Conservation (phyloP, 2,113 vertebrate genomes). For the Oriolus oriolus region DNA sequence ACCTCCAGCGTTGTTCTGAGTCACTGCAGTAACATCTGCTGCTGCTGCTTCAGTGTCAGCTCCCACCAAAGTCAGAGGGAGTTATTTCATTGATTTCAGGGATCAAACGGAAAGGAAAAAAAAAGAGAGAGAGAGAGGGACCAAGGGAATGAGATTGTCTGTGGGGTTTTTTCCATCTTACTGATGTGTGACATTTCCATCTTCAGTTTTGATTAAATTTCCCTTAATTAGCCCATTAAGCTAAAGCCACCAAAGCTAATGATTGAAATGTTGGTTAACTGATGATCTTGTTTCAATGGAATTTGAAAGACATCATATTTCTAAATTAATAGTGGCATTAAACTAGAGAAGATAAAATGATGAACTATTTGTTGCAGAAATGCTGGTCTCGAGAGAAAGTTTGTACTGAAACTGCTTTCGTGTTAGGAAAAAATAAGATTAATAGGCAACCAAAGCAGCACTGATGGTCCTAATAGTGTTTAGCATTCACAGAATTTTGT, state of each 20-base stretch:
- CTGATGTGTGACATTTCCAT: conserved; percentile 44
- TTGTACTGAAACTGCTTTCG: not conserved
- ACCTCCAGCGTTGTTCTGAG: not conserved
- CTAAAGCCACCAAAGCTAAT: conserved; percentile 45
- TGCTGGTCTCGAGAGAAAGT: conserved; percentile 3
- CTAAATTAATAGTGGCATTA: conserved; percentile 48
- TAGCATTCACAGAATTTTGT: not conserved
- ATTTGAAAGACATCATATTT: conserved; percentile 43
- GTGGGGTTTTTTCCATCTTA: not conserved
- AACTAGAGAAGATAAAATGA: conserved; percentile 19
- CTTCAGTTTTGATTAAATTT: conserved; percentile 57
- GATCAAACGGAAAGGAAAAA: not conserved
- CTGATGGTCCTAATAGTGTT: not conserved
- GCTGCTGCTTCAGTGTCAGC: not conserved
- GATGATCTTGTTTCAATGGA: conserved; percentile 41
- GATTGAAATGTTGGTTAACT: conserved; percentile 43
- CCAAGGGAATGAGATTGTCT: not conserved
- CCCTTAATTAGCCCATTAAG: conserved; percentile 51
- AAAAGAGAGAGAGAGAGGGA: not conserved
- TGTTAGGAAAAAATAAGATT: not conserved
- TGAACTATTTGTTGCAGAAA: conserved; percentile 29
- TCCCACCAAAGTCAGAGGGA: not conserved
- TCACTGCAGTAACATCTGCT: not conserved
- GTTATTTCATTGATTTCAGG: not conserved
- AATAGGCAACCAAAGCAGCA: not conserved